Base-by-base conservation (phyloP, 2,113 vertebrate species). In the Cariama cristata region DNA sequence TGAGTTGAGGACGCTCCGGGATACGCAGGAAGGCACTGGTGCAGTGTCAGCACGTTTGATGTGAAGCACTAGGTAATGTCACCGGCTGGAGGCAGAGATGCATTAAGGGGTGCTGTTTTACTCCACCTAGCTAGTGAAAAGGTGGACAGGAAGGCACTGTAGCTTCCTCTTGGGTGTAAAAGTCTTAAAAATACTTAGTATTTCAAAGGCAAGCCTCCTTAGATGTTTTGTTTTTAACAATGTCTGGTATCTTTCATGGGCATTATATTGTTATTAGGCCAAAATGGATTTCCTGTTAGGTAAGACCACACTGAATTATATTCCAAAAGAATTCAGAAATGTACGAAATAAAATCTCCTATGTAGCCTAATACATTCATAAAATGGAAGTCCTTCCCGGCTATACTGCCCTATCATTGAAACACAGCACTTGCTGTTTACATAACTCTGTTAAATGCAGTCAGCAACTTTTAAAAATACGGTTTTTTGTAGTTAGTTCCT, bases 31-130 rank as follows among this genome's bases (percentile, higher is more conserved):
- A 24, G 60, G 35, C 13, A 0, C 4, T 44, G 53, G 12, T 67
- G 77, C 28, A 13, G 44, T 14, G 11, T 17, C 67, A 16, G 16
- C 18, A 1, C 20, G n/a, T 32, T 38, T 19, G 33, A 2, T 30
- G 1, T 0, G 4, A 40, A 17, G 21, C 4, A 0, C 19, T 5
- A 3, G 17, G 12, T 21, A 2, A 22, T 4, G 20, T 23, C 4
- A 3, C 0, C 1, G 18, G 24, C 21, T 3, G 1, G 42, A 30
- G 59, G 2, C 40, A 17, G 32, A 27, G 24, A 2, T 10, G 16
- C 11, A 0, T 44, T 8, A 8, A 35, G 12, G 19, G 40, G 12
- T 3, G 15, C 6, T 28, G 0, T 19, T 19, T 68, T 45, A 5
- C 30, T 62, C 18, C 63, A 21, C 22, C 19, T 45, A 7, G 7